Conservation (phyloP, 2,888 invertebrate genomes). For the Euzetes globulus region DNA sequence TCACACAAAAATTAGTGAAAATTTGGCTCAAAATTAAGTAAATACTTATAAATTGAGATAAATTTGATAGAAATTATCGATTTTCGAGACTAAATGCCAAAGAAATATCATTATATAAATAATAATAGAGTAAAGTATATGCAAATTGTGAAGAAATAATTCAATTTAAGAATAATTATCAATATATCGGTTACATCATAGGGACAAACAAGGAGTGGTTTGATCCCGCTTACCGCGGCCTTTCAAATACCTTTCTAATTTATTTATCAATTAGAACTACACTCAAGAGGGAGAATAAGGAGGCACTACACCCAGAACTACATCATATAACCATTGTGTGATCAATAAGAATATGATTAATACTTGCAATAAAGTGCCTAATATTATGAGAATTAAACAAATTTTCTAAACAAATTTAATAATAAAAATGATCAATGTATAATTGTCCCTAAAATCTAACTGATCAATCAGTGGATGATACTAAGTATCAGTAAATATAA, state of each 20-base stretch:
- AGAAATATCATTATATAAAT: constrained; percentile 13
- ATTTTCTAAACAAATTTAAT: neutral
- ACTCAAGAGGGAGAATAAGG: constrained; percentile 15
- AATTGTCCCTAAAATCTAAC: neutral
- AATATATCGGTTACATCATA: constrained; percentile 29
- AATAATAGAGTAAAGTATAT: neutral
- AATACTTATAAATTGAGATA: neutral
- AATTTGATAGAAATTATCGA: neutral
- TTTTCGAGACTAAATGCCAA: constrained; percentile 26
- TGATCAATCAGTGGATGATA: neutral
- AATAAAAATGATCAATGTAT: neutral
- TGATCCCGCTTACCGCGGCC: constrained; percentile 27
- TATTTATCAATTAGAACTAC: constrained; percentile 12
- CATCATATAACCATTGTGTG: constrained; percentile 15
- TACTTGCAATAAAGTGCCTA: constrained; percentile 36
- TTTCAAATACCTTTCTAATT: constrained; percentile 16
- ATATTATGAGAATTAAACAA: constrained; percentile 6
- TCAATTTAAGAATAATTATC: neutral
- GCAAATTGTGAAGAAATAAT: neutral
- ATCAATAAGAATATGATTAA: constrained; percentile 26
- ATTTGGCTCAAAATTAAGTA: constrained; percentile 26
- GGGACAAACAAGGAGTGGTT: constrained; percentile 31
- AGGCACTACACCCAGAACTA: constrained; percentile 33
- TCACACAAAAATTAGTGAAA: neutral
- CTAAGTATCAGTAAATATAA: constrained; percentile 13